Evolutionary conservation across 2,797 vertebrate species (phyloP).

Genomic region (Luscinia luscinia): DNA sequence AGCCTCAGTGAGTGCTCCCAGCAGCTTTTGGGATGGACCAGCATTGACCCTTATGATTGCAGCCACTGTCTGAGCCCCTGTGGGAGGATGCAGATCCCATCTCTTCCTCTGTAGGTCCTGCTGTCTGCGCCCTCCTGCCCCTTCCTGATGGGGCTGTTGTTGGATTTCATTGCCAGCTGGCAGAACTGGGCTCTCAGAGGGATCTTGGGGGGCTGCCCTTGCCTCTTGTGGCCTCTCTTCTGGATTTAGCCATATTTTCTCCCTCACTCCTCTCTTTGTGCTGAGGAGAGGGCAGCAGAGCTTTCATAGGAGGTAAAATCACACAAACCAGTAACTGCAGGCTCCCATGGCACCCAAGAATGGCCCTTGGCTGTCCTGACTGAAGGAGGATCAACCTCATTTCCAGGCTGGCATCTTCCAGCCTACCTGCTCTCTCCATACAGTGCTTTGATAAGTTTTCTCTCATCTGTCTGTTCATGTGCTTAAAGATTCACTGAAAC

Average conservation of each 20-base stretch:
- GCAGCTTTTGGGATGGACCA: not conserved
- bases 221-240: not conserved
- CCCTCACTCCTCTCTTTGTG: not conserved
- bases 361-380: not conserved
- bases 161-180: not conserved
- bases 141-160: not conserved
- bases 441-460: not conserved
- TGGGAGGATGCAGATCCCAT: not conserved
- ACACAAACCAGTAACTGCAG: not conserved
- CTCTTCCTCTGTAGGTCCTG: not conserved
- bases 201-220: not conserved
- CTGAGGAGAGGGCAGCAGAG: not conserved
- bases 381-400: not conserved
- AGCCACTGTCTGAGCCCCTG: not conserved
- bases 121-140: not conserved
- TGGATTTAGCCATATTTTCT: not conserved
- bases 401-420: not conserved
- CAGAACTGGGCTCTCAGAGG: not conserved
- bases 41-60: not conserved
- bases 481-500: not conserved
- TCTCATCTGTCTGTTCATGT: slow-evolving; percentile 6
- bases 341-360: not conserved
- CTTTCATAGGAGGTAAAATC: not conserved
- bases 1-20: not conserved
- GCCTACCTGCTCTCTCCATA: not conserved